Conservation (phyloP, 1,140 invertebrate genomes). For the Drosophila nannoptera region DNA sequence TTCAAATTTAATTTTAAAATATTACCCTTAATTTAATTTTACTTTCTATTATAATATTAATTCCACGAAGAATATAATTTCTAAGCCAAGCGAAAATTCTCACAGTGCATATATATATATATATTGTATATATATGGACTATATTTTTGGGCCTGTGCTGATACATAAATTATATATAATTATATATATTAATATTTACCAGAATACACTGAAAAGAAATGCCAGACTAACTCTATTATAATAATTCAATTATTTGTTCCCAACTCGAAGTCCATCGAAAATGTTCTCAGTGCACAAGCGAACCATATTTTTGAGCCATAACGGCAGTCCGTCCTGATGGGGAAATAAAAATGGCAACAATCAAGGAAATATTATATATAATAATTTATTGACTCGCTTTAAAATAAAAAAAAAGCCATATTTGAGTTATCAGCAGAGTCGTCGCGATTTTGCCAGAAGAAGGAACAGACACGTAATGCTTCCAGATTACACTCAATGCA, state of each 20-base stretch:
- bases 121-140: no score
- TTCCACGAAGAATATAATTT: no score
- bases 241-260: no score
- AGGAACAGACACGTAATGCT: conserved; percentile 6
- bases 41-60: no score
- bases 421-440: conserved; percentile 31
- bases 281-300: conserved; percentile 8
- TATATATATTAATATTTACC: no score
- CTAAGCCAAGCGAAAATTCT: background rate
- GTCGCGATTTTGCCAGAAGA: conserved; percentile 2
- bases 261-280: no score
- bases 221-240: no score
- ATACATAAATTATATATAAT: no score
- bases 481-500: background rate
- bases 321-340: conserved; percentile 19
- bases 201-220: no score
- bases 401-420: conserved; percentile 15
- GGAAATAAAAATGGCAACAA: conserved; percentile 24
- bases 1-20: background rate
- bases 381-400: conserved; percentile 36
- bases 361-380: conserved; percentile 42
- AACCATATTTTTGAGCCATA: conserved; percentile 1
- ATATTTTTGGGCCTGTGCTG: no score
- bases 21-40: background rate
- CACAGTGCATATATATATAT: no score